Base-by-base conservation (phyloP, 30 jellyfish, hydroid and myxozoan genomes). In the Pelagia noctiluca region DNA sequence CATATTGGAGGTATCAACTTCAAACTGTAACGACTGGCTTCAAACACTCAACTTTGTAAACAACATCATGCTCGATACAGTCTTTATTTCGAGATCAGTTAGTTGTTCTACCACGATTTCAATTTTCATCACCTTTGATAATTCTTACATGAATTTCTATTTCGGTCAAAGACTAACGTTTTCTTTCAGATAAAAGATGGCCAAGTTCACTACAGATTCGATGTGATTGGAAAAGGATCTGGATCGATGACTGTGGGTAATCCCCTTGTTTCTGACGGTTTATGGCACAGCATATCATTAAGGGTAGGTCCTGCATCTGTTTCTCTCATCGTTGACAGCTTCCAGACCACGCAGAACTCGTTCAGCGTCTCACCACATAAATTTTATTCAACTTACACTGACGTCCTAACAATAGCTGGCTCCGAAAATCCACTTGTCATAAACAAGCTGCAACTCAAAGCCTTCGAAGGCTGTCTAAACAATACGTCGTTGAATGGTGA, bases 281-380 rank as follows among this genome's bases (percentile, higher is more conserved):
- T 50, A 35, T 90, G 97, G 97, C 97, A 90, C 48, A 76, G 76
- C 47, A 46, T 90, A 53, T 30, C 89, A 0, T 34, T 84, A 68
- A 18, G 18, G 30, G 97, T 77, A 18, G 67, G 66, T n/a, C 88
- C 47, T 24, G 83, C 47, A 23, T 42, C 84, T 53, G 97, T 90
- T 7, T 34, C 78, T 1, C 24, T 90, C 7, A 61, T 57, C 37
- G 67, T 90, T 16, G 97, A 90, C 60, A 62, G 70, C 26, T 23
- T 35, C 47, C 91, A 66, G 35, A 37, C 89, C 35, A 76, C 77
- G 34, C 85, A 78, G 22, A 78, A 79, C 62, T 46, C 84, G 8
- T 77, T 70, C 76, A 29, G 66, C 10, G 82, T 57, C 5, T 23
- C 85, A 34, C 84, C 87, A 10, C 97, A 90, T 64, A 57, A 77